Base-by-base conservation (phyloP, 2,797 vertebrate genomes). In the Jordanella pulchra region DNA sequence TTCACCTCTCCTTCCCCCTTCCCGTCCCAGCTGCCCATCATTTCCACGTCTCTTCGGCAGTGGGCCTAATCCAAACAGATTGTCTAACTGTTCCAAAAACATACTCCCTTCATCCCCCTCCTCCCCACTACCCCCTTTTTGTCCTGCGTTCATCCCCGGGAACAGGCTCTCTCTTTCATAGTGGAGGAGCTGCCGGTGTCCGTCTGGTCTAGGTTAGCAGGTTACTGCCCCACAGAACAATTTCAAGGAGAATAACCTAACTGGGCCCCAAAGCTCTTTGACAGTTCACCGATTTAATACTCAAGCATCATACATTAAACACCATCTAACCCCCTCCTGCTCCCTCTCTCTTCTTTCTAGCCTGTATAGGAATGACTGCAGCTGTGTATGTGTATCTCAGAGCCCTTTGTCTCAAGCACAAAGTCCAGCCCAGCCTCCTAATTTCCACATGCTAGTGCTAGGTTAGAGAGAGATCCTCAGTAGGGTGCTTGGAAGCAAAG, bases 1-100 rank as follows among this genome's bases (percentile, higher is more conserved):
- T 78, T 77, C 79, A 51, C 63, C 71, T 78, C 76, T 51, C 32
- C 65, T 73, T 68, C 69, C 63, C 69, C 78, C 66, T 69, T 89
- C 79, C 84, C 58, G 56, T 90, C 82, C 89, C 65, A 79, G 86
- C 89, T 91, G 88, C 87, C 91, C 88, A 90, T 92, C 92, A 93
- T 93, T 89, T 93, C 89, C 89, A 85, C 72, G 75, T 92, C 89
- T 91, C 87, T 89, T 89, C 88, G 81, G 84, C 90, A 90, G 77
- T 87, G 77, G 76, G 85, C 35, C 74, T 93, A 94, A 91, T 90
- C 91, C 92, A 93, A 91, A 89, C 88, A 92, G 90, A 93, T 90
- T 86, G 86, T 90, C 84, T 94, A 93, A 94, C 92, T 91, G 92
- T 91, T 93, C 92, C 88, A 87, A 93, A 93, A 94, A 94, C 91